Conservation (phyloP, 2,888 invertebrate genomes). For the Leistus spinibarbis region DNA sequence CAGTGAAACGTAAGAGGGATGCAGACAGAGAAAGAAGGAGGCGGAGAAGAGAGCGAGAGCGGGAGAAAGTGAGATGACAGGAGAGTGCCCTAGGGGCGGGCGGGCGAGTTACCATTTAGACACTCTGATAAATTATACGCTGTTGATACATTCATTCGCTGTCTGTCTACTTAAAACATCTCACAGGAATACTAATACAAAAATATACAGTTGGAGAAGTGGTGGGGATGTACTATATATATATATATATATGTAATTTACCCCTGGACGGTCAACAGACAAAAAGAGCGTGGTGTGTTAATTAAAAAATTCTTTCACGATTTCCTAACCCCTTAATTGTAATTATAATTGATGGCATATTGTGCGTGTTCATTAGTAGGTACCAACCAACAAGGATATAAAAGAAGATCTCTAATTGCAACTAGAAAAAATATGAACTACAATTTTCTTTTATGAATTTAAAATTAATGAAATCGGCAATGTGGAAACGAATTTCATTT, state of each 20-base stretch:
- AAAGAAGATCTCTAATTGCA: not conserved
- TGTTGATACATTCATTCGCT: conserved; percentile 37
- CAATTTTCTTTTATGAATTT: not conserved
- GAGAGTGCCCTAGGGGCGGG: conserved; percentile 12
- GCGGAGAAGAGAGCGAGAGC: too few species aligned
- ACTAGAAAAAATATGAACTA: not conserved
- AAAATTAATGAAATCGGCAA: too few species aligned
- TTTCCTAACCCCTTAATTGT: not conserved
- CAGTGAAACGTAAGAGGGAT: not conserved
- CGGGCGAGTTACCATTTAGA: conserved; percentile 26
- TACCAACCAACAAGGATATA: not conserved
- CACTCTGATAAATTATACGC: conserved; percentile 38
- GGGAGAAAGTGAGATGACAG: not conserved
- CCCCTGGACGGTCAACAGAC: not conserved
- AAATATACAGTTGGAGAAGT: not conserved
- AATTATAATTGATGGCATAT: conserved; percentile 32
- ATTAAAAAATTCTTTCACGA: conserved; percentile 35
- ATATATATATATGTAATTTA: not conserved
- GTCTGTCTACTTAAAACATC: conserved; percentile 38
- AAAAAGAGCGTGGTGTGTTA: conserved; percentile 13
- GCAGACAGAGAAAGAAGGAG: not conserved
- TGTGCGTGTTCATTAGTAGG: conserved; percentile 26
- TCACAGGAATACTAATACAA: conserved; percentile 31
- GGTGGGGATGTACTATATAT: not conserved
- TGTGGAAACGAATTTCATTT: too few species aligned